Evolutionary conservation across 2,113 vertebrate genomes (phyloP).

Genomic region (Ceyx cyanopectus): DNA sequence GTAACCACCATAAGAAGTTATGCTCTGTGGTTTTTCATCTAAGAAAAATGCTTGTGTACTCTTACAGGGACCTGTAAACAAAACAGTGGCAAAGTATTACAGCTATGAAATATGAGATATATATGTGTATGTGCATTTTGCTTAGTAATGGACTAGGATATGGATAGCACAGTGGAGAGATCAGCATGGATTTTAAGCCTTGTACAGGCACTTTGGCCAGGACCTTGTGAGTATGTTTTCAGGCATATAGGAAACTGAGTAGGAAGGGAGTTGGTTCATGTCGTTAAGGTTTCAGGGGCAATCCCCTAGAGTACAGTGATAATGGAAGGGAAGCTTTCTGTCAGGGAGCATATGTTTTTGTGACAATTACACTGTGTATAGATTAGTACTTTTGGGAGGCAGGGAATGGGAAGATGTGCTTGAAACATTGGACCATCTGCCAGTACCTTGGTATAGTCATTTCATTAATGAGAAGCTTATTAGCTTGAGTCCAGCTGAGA

Average conservation of each 20-base stretch:
- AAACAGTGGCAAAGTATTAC: background rate
- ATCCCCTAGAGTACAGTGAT: constrained; percentile 21
- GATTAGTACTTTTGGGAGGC: constrained; percentile 65
- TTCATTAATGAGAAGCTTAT: constrained; percentile 53
- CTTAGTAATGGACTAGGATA: background rate
- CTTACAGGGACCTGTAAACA: background rate
- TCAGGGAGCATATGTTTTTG: constrained; percentile 67
- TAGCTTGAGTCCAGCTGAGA: constrained; percentile 38
- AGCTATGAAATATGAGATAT: background rate
- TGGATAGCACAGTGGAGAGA: background rate
- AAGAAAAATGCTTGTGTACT: background rate
- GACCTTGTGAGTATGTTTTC: background rate
- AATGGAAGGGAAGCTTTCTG: constrained; percentile 63
- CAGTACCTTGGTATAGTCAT: constrained; percentile 46
- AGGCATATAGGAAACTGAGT: background rate
- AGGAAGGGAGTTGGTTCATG: background rate
- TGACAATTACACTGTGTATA: constrained; percentile 41
- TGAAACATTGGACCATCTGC: constrained; percentile 58
- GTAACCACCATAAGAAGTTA: constrained; percentile 22
- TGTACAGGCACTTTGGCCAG: background rate
- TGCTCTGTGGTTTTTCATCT: background rate
- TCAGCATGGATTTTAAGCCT: background rate
- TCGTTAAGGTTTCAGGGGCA: background rate
- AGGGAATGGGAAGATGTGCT: constrained; percentile 39
- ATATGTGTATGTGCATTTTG: background rate